Base-by-base conservation (phyloP, 1,140 invertebrate genomes). In the Drosophila ogumai region DNA sequence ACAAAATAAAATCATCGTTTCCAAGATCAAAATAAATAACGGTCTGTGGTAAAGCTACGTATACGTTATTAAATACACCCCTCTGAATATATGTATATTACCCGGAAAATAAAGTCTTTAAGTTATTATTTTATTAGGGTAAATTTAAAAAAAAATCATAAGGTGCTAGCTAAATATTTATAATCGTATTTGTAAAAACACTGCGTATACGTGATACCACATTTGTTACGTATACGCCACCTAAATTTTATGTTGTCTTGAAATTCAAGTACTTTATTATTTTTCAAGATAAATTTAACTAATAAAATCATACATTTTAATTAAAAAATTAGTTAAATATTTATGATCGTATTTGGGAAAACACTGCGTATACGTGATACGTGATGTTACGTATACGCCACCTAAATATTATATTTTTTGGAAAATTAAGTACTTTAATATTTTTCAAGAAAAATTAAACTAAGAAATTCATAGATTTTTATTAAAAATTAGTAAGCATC, bases 121-220 rank as follows among this genome's bases (percentile, higher is more conserved):
- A 7, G 19, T 7, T 46, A 22, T 13, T 46, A 7, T 13, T 46
- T 22, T 46, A 0, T 25, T 3, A 0, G 2, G 6, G 5, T 12
- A 6, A 44, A 12, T 12, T 25, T 4, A 25, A 4, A 1, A 19
- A 44, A 44, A 32, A 32, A 32, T 32, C 9, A 9, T 32, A 8
- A 32, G 9, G 7, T 32, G 7, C 31, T 9, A 32, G 7, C 9
- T 32, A 32, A 8, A n/a, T 2, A 9, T 57, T 8, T 41, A 5
- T 15, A 3, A 40, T 40, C 38, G 10, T n/a, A 10, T 36, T 55
- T 6, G 5, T 3, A 6, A 3, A 6, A 15, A 34, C 44, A 3
- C 6, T 32, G 43, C 47, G 59, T 55, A 61, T 61, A 15, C 32
- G 19, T 54, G 8, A 43, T 57, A 9, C n/a, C 5, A 0, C 31